These are phyloP conservation scores for Tachina lurida DNA, from an alignment of 2,888 invertebrate genomes.

Conservation along the genomic window DNA sequence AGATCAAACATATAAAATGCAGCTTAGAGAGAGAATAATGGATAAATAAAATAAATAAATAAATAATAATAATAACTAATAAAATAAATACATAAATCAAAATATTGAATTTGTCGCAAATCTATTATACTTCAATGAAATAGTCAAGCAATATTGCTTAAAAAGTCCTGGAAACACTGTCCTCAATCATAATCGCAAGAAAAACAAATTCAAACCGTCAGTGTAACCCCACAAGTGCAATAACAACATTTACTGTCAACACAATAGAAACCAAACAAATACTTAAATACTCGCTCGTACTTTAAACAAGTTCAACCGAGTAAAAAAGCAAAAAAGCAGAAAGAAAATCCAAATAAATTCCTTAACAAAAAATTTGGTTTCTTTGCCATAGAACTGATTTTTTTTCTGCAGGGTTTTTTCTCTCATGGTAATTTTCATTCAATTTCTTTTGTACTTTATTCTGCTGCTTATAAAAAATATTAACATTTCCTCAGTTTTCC, in stretches of 20 bases:
- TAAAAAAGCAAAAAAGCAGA: background rate
- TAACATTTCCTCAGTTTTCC: constrained; percentile 11
- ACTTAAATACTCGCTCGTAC: constrained; percentile 37
- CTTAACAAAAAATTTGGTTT: constrained; percentile 4
- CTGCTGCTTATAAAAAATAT: constrained; percentile 16
- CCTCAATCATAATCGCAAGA: background rate
- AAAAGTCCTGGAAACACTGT: background rate
- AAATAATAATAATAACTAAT: no score
- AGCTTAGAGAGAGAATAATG: no score
- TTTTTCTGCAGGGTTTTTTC: background rate
- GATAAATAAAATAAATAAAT: no score
- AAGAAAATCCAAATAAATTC: background rate
- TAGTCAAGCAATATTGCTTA: background rate
- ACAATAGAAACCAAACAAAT: constrained; percentile 54
- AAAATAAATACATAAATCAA: no score
- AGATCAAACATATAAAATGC: no score
- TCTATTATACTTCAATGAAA: no score
- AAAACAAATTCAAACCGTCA: background rate
- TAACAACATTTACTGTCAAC: constrained; percentile 57
- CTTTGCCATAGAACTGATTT: constrained; percentile 3
- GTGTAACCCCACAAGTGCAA: constrained; percentile 59
- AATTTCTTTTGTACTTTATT: constrained; percentile 33
- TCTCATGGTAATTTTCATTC: constrained; percentile 58
- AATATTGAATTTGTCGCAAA: no score
- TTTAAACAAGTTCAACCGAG: background rate